phyloP scores from a whole-genome alignment of 2,113 vertebrate species.

The Microtus montanus region DNA sequence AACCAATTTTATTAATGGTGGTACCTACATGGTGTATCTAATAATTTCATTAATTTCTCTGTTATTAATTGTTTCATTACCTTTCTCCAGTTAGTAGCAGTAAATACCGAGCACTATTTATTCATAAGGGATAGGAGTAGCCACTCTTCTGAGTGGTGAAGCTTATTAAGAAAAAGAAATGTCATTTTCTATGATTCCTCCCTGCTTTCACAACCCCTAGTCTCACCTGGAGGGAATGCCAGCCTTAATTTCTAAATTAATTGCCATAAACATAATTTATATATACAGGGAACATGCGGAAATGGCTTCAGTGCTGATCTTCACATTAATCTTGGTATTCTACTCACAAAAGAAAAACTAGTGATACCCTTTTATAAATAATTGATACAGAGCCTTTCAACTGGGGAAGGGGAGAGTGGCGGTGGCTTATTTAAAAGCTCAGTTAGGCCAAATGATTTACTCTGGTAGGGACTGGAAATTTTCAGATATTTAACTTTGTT shows the following conservation, averaged over 20 bases:
- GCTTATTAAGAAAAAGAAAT: not conserved
- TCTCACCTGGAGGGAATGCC: not conserved
- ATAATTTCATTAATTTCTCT: not conserved
- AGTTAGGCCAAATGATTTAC: slow-evolving; percentile 55
- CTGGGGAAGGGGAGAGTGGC: not conserved
- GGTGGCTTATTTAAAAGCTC: slow-evolving; percentile 36
- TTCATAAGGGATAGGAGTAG: slow-evolving; percentile 33
- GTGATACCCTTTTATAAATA: slow-evolving; percentile 74
- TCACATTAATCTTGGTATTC: slow-evolving; percentile 67
- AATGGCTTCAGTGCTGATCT: slow-evolving; percentile 62
- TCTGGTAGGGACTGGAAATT: not conserved
- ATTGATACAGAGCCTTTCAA: slow-evolving; percentile 70
- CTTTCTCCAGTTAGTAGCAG: slow-evolving; percentile 33
- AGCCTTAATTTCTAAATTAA: slow-evolving; percentile 54
- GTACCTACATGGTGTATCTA: slow-evolving; percentile 1
- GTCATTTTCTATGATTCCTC: fast-evolving
- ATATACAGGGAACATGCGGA: not conserved
- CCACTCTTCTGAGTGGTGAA: not conserved
- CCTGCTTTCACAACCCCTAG: not conserved
- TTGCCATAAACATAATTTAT: not conserved
- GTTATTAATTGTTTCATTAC: not conserved
- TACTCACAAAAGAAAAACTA: slow-evolving; percentile 49
- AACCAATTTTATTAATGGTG: slow-evolving; percentile 53
- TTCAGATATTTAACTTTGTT: slow-evolving; percentile 35
- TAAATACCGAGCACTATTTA: slow-evolving; percentile 51